Evolutionary conservation across 2,797 vertebrate species (phyloP), one percentile per base, ranked within the genome.

Genomic region (Chanos chanos): DNA sequence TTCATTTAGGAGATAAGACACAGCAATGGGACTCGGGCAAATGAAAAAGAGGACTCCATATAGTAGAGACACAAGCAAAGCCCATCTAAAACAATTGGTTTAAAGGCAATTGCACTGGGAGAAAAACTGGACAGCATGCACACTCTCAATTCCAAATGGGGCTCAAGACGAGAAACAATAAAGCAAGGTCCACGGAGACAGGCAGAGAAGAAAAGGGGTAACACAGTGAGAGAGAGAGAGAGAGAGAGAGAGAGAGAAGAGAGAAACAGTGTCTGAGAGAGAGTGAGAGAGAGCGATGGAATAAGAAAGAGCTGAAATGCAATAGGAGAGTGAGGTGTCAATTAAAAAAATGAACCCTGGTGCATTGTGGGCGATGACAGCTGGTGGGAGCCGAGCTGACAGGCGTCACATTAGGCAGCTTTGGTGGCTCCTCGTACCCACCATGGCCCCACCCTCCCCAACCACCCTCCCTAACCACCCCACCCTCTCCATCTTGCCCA

Each of bases 261-360:
- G 77, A 81, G 73, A 69, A 77, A 79, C 19, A 13, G 41, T 72
- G 78, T 79, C 30, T 44, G 7, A 57, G 44, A 54, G 27, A 44
- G 56, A 22, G 12, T 33, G 36, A 9, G 53, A 30, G 50, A 60
- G 15, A 30, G 21, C 45, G 61, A 37, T 19, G 24, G 36, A 58
- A 40, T 50, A 56, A 40, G 19, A 79, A 30, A 74, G 78, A 70
- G 31, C 77, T 84, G 80, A 87, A 86, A 80, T 78, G 83, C 83
- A 87, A 87, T 83, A 78, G 63, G 75, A 89, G 83, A 85, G 86
- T 85, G 90, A 92, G 92, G 93, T 94, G 94, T 94, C 95, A 95
- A 97, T 97, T 97, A 97, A 93, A 94, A 92, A 88, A 90, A 97
- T 97, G 90, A 96, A 87, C 86, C 86, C 83, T 69, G 65, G 72